Percentiles rank a stretch among this genome's conserved stretches.
phyloP scores from a whole-genome alignment of 35 echinoderm and acorn worm species.

The Holothuria glaberrima region DNA sequence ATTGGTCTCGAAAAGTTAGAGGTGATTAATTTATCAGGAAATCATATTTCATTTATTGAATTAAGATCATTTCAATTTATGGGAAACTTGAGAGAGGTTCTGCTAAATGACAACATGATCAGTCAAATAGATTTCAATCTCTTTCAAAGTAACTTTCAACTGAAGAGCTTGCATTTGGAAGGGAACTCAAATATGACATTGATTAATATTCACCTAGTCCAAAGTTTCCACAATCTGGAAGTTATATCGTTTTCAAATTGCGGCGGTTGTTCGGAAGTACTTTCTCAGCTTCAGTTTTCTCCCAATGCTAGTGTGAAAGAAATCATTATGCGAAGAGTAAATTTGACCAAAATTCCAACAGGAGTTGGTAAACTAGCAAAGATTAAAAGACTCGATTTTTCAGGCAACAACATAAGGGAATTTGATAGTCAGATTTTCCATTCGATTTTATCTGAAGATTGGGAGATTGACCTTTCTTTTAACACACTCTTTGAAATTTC shows the following conservation, averaged over 20 bases:
- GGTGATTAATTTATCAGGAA: conserved; percentile 30
- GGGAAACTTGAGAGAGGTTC: background rate
- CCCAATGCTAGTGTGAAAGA: background rate
- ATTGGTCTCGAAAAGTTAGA: conserved; percentile 20
- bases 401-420: conserved; percentile 25
- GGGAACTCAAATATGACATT: background rate
- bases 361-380: background rate
- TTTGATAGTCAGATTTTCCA: background rate
- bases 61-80: background rate
- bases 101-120: background rate
- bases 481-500: background rate
- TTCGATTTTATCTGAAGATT: background rate
- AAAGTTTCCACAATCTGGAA: conserved; percentile 11
- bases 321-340: background rate
- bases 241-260: conserved; percentile 21
- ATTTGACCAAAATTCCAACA: background rate
- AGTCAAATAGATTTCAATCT: conserved; percentile 14
- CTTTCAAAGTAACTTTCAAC: background rate
- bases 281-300: background rate
- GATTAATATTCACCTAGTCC: background rate
- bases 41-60: conserved; percentile 7
- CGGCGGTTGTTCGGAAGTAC: background rate
- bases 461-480: conserved; percentile 24
- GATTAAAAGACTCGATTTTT: background rate
- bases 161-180: background rate